These are phyloP conservation scores for Eretmocerus hayati DNA, from an alignment of 2,888 invertebrate species.

Conservation along the genomic window DNA sequence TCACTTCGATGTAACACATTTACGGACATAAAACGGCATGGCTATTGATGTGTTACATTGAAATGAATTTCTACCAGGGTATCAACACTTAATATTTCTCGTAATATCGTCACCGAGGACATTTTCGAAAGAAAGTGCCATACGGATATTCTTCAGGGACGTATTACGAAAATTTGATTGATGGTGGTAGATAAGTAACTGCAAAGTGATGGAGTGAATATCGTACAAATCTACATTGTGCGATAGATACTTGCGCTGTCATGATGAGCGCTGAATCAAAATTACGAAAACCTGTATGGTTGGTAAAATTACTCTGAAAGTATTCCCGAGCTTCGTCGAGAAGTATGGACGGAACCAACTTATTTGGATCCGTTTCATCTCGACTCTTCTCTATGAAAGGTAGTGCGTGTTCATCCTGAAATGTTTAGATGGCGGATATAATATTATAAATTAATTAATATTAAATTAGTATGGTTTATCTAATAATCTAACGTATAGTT, in stretches of 20 bases:
- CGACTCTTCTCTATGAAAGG: conserved; percentile 4
- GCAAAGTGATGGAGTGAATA: not conserved
- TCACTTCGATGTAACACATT: too few species aligned
- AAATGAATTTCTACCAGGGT: too few species aligned
- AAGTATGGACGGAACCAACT: not conserved
- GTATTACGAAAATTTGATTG: not conserved
- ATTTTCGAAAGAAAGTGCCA: too few species aligned
- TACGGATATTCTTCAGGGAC: too few species aligned
- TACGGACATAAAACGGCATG: too few species aligned
- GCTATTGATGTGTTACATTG: too few species aligned
- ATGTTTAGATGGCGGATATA: too few species aligned
- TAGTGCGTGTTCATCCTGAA: conserved; percentile 5
- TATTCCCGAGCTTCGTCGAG: conserved; percentile 9
- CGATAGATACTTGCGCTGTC: conserved; percentile 12
- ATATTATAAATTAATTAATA: too few species aligned
- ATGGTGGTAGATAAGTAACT: not conserved
- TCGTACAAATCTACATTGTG: not conserved
- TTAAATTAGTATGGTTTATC: too few species aligned
- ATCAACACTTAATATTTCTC: too few species aligned
- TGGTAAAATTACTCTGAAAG: conserved; percentile 8
- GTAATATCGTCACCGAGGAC: too few species aligned
- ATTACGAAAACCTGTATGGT: conserved; percentile 8
- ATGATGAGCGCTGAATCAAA: conserved; percentile 9
- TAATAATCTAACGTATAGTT: too few species aligned
- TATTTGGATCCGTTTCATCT: not conserved